A percentile compares a stretch with the other conserved stretches of the same genome.
Evolutionary conservation across 2,797 vertebrate species (phyloP).

Genomic region (Pelochelys cantorii): DNA sequence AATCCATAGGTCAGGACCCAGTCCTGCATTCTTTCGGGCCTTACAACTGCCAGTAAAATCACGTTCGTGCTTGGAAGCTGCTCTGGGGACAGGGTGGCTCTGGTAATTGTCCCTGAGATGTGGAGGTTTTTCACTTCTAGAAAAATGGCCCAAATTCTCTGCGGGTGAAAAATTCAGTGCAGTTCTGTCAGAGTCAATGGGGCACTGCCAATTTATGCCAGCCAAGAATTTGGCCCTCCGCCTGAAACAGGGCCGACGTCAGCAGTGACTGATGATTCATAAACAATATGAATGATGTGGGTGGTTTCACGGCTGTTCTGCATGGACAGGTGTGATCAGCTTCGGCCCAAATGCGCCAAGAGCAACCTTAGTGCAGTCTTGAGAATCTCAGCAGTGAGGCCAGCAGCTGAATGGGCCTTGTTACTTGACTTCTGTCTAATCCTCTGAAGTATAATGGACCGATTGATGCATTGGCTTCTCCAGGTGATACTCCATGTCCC

Average conservation of each 20-base stretch:
- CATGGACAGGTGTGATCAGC: not conserved
- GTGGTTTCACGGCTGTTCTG: rapidly evolving
- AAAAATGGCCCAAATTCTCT: not conserved
- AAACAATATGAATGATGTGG: not conserved
- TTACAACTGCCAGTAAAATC: slow-evolving; percentile 7
- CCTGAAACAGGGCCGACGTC: not conserved
- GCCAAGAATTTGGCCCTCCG: not conserved
- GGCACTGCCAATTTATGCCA: not conserved
- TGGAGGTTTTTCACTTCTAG: rapidly evolving
- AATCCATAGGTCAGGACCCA: slow-evolving; percentile 58
- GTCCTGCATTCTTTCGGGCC: slow-evolving; percentile 54
- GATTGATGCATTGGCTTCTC: not conserved
- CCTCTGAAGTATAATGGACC: not conserved
- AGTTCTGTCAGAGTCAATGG: rapidly evolving
- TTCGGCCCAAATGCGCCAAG: not conserved
- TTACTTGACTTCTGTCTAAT: too few species aligned
- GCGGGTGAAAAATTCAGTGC: not conserved
- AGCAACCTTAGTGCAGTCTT: rapidly evolving
- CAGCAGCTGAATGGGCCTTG: not conserved
- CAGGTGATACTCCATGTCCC: not conserved
- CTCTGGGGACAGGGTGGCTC: not conserved
- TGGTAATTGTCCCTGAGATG: not conserved
- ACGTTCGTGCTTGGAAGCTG: not conserved
- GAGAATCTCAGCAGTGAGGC: not conserved
- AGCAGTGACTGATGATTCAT: not conserved